phyloP scores from a whole-genome alignment of 2,888 invertebrate species.

The Argyresthia goedartella region DNA sequence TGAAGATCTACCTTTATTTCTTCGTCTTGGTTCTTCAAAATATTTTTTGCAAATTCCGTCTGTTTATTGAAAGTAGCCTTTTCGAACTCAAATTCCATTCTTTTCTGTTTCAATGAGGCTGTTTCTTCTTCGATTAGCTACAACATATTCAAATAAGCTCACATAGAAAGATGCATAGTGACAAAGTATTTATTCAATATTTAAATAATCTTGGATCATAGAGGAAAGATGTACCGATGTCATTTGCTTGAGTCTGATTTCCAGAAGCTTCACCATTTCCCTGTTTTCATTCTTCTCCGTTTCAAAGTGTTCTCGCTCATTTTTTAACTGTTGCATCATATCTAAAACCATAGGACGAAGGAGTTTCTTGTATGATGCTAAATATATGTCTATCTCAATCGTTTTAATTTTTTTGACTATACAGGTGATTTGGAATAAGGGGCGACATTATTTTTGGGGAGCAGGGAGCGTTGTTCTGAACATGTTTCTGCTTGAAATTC shows the following conservation, averaged over 20 bases:
- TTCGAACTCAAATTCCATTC: slow-evolving; percentile 72
- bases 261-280: slow-evolving; percentile 64
- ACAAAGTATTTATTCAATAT: not conserved
- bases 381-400: not conserved
- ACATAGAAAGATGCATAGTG: not conserved
- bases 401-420: not conserved
- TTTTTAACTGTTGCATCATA: slow-evolving; percentile 67
- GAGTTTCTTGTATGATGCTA: no score
- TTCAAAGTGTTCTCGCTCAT: slow-evolving; percentile 67
- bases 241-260: slow-evolving; percentile 72
- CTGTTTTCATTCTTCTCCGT: slow-evolving; percentile 66
- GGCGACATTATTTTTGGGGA: no score
- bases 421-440: no score
- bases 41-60: slow-evolving; percentile 67
- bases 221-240: slow-evolving; percentile 36
- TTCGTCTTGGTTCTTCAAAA: slow-evolving; percentile 71
- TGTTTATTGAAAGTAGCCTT: slow-evolving; percentile 73
- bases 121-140: slow-evolving; percentile 59
- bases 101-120: slow-evolving; percentile 65
- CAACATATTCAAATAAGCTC: not conserved
- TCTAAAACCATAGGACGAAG: no score
- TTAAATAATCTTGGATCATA: not conserved
- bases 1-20: slow-evolving; percentile 63
- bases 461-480: no score
- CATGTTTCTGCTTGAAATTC: no score